Evolutionary conservation across 2,888 invertebrate species (phyloP).

Genomic region (Drosophila setosimentum): DNA sequence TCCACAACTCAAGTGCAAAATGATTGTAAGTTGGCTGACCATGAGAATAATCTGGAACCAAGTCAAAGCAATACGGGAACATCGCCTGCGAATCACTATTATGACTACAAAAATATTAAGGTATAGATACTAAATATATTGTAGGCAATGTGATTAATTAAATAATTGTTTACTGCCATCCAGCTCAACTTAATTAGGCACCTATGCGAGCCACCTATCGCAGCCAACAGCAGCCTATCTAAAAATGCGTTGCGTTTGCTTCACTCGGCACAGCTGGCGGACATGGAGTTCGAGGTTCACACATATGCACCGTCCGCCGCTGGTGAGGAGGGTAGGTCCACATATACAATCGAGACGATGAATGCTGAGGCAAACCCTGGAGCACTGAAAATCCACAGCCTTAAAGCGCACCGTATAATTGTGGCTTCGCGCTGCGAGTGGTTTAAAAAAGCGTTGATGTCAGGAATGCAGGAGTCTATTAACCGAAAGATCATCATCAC

Average conservation of each 20-base stretch:
- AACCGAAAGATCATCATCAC: constrained; percentile 89
- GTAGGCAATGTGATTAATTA: not conserved
- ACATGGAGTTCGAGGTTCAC: constrained; percentile 89
- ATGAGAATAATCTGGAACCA: constrained; percentile 63
- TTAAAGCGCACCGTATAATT: constrained; percentile 88
- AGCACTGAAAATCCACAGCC: constrained; percentile 82
- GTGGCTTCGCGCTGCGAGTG: constrained; percentile 89
- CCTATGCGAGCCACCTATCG: constrained; percentile 87
- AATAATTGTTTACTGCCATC: not conserved
- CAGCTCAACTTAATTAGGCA: constrained; percentile 87
- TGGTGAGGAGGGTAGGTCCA: not conserved
- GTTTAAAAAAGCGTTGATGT: constrained; percentile 89
- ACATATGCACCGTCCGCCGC: constrained; percentile 43
- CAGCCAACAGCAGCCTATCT: constrained; percentile 87
- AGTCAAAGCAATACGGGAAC: constrained; percentile 46
- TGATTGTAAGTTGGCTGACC: constrained; percentile 65
- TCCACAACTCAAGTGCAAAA: constrained; percentile 74
- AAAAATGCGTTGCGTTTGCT: constrained; percentile 87
- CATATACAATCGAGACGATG: not conserved
- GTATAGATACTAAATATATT: constrained; percentile 42
- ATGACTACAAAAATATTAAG: constrained; percentile 82
- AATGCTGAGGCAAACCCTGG: not conserved
- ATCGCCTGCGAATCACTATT: constrained; percentile 54
- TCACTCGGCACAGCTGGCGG: constrained; percentile 86
- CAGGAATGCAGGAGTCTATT: constrained; percentile 90